Base-by-base conservation (phyloP, 2,113 vertebrate species). In the Dryoscopus gambensis region DNA sequence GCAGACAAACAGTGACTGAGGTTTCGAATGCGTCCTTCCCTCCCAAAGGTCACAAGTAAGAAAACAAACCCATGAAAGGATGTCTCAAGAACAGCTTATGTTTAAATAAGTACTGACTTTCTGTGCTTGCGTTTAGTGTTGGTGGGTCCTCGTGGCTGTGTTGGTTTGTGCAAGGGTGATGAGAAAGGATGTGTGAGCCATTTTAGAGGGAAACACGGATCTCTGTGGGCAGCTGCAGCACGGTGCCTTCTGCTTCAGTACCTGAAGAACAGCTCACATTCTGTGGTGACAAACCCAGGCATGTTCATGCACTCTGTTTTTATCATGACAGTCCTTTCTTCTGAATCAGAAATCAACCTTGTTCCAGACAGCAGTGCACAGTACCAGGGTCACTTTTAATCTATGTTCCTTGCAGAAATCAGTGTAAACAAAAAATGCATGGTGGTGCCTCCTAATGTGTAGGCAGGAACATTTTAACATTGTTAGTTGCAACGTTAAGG, bases 101-200 rank as follows among this genome's bases (percentile, higher is more conserved):
- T 76, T 87, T 37, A 63, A 78, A 52, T 74, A 74, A 81, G 31
- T 23, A 10, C 3, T 63, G 21, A 1, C 22, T 82, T 55, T 82
- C 20, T 31, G 37, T 33, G 11, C 33, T 30, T 62, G 53, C 0
- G 0, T 49, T 44, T 20, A 0, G 10, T 17, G 19, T 5, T 1
- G 3, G 35, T 13, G 62, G 64, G 33, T 83, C 57, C 46, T 68
- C 4, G 0, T 56, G 40, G 59, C 19, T 1, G 3, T 59, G 63
- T 9, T 67, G 82, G 11, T 47, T 77, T 83, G 79, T 70, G 50
- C 44, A 8, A 11, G 87, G 63, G 19, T 44, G 68, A 63, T 1
- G 13, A 49, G 73, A 46, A 77, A 37, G 68, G 53, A 10, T 4
- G 24, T 18, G 39, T 10, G 75, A 46, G 35, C 50, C 25, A 1